Conservation (phyloP, 2,113 vertebrate species). For the Gambusia holbrooki region DNA sequence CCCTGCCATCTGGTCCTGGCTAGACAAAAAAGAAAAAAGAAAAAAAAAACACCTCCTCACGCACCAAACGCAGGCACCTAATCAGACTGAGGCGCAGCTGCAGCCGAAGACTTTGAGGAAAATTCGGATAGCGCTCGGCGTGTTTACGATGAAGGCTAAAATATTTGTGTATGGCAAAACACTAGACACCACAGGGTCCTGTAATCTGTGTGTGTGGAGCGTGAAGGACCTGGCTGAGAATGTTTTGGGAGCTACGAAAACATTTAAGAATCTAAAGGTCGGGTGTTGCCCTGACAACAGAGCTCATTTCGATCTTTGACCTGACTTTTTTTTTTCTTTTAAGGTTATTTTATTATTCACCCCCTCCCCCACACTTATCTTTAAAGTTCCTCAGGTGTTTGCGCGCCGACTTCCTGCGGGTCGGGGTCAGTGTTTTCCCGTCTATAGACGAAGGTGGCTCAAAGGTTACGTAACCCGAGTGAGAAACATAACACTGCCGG, state of each 20-base stretch:
- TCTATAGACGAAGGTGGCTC: conserved; percentile 20
- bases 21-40: conserved; percentile 46
- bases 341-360: neutral
- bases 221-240: conserved; percentile 44
- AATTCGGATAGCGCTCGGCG: neutral
- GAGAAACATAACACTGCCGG: conserved; percentile 62
- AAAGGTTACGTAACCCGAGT: conserved; percentile 38
- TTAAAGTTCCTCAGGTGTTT: conserved; percentile 13
- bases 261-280: conserved; percentile 1
- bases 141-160: conserved; percentile 35
- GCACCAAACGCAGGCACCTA: conserved; percentile 27
- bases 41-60: conserved; percentile 9
- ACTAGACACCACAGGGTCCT: conserved; percentile 44
- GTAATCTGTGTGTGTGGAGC: conserved; percentile 35
- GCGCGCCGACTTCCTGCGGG: neutral
- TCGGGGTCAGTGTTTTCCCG: conserved; percentile 33
- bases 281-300: conserved; percentile 17
- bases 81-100: conserved; percentile 49
- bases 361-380: neutral
- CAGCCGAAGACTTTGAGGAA: conserved; percentile 3
- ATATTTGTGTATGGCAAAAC: conserved; percentile 10
- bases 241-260: conserved; percentile 1
- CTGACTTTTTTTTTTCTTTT: conserved; percentile 1
- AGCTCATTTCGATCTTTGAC: conserved; percentile 8
- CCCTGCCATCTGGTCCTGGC: conserved; percentile 76